Evolutionary conservation across 2,888 invertebrate genomes (phyloP).

Genomic region (Bugulina stolonifera): DNA sequence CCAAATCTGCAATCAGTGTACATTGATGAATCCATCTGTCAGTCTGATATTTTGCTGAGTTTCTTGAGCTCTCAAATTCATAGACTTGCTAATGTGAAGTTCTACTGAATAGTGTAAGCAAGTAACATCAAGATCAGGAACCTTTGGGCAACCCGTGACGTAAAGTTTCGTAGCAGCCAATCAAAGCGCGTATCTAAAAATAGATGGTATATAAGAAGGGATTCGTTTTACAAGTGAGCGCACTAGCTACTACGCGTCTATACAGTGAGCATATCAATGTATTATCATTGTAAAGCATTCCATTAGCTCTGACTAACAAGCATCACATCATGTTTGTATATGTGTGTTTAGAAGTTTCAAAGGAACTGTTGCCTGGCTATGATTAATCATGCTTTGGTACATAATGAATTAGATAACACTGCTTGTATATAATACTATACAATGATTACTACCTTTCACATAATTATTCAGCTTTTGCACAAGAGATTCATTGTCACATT

Average conservation of each 20-base stretch:
- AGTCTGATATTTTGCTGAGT: not conserved
- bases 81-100: not conserved
- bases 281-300: not conserved
- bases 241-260: not conserved
- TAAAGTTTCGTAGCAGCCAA: not conserved
- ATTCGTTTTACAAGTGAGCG: not conserved
- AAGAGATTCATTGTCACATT: too few species aligned
- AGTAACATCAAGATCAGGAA: constrained; percentile 11
- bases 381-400: not conserved
- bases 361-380: not conserved
- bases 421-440: too few species aligned
- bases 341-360: not conserved
- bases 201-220: constrained; percentile 15
- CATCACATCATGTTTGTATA: not conserved
- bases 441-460: too few species aligned
- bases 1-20: not conserved
- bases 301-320: not conserved
- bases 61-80: not conserved
- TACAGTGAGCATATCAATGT: not conserved
- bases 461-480: too few species aligned
- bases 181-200: constrained; percentile 6
- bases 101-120: not conserved
- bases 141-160: constrained; percentile 11
- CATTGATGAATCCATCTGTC: not conserved
- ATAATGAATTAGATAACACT: not conserved